A percentile compares a stretch with the other conserved stretches of the same genome.
These are phyloP conservation scores for Leptinotarsa juncta DNA, from an alignment of 2,888 invertebrate species.

Conservation along the genomic window DNA sequence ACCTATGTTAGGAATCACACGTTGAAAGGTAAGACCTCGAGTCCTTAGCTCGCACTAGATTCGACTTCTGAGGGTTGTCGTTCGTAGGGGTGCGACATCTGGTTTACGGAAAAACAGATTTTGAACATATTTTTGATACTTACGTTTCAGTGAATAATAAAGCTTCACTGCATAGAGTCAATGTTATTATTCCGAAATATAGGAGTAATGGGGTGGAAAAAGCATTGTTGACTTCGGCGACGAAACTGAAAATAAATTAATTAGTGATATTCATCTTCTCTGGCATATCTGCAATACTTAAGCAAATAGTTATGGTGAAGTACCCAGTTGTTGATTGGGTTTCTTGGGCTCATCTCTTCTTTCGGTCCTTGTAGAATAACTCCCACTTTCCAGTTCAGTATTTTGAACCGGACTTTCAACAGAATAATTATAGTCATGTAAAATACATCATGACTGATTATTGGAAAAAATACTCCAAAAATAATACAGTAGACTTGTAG, in stretches of 20 bases:
- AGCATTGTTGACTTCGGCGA: slow-evolving; percentile 4
- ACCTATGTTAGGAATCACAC: too few relatives aligned
- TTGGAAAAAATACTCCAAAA: slow-evolving; percentile 15
- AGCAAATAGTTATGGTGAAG: slow-evolving; percentile 27
- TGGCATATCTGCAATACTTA: slow-evolving; percentile 12
- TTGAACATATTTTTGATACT: not conserved
- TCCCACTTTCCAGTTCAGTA: slow-evolving; percentile 22
- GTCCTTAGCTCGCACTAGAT: too few relatives aligned
- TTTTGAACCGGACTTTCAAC: slow-evolving; percentile 25
- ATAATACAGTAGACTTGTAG: slow-evolving; percentile 14
- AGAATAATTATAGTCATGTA: slow-evolving; percentile 20
- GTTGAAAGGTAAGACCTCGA: too few relatives aligned
- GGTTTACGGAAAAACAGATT: too few relatives aligned
- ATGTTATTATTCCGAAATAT: slow-evolving; percentile 10
- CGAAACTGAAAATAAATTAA: slow-evolving; percentile 1
- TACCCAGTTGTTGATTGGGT: slow-evolving; percentile 26
- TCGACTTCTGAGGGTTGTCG: too few relatives aligned
- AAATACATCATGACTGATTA: slow-evolving; percentile 24
- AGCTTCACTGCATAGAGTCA: slow-evolving; percentile 11
- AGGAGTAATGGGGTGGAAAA: slow-evolving; percentile 9
- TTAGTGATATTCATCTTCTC: not conserved
- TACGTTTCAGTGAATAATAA: slow-evolving; percentile 16
- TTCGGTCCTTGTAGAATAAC: not conserved
- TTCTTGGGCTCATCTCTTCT: not conserved
- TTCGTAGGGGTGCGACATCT: too few relatives aligned